Conservation (phyloP, 2,113 vertebrate species). For the Rhegmatorhina hoffmannsi region DNA sequence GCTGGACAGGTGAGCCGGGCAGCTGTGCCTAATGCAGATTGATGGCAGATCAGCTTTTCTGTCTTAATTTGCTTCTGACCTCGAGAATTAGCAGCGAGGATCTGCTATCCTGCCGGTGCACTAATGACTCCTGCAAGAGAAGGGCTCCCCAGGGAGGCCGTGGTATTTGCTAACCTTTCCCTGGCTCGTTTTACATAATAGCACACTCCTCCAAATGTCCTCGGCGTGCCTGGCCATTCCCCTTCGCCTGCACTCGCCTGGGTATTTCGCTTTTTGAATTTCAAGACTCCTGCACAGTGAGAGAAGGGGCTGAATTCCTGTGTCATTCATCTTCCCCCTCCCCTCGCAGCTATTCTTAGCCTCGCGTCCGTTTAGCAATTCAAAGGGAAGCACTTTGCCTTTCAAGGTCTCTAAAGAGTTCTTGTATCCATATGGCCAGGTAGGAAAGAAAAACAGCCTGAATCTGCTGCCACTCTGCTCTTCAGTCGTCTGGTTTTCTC, state of each 20-base stretch:
- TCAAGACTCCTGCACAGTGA: neutral
- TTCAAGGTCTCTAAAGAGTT: conserved; percentile 54
- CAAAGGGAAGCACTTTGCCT: conserved; percentile 28
- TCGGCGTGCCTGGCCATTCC: neutral
- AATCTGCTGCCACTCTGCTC: neutral
- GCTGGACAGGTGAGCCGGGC: neutral
- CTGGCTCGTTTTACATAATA: conserved; percentile 1
- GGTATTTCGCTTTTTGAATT: neutral
- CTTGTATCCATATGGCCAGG: conserved; percentile 19
- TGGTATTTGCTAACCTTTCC: conserved; percentile 47
- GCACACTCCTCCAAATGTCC: conserved; percentile 29
- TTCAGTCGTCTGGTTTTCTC: neutral
- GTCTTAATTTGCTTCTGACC: conserved; percentile 53
- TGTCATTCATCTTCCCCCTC: neutral
- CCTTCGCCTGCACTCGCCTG: neutral
- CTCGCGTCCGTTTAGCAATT: neutral
- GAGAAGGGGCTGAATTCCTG: neutral
- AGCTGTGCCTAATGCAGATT: neutral
- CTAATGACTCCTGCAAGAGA: conserved; percentile 10
- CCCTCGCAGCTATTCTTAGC: conserved; percentile 52
- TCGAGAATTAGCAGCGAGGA: conserved; percentile 2
- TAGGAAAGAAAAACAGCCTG: neutral
- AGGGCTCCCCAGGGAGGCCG: conserved; percentile 28
- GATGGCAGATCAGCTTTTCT: conserved; percentile 7
- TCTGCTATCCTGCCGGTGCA: conserved; percentile 4